Percentiles rank a stretch among this genome's conserved stretches.
These are phyloP conservation scores for Characodon lateralis DNA, from an alignment of 2,797 vertebrate species.

Conservation along the genomic window DNA sequence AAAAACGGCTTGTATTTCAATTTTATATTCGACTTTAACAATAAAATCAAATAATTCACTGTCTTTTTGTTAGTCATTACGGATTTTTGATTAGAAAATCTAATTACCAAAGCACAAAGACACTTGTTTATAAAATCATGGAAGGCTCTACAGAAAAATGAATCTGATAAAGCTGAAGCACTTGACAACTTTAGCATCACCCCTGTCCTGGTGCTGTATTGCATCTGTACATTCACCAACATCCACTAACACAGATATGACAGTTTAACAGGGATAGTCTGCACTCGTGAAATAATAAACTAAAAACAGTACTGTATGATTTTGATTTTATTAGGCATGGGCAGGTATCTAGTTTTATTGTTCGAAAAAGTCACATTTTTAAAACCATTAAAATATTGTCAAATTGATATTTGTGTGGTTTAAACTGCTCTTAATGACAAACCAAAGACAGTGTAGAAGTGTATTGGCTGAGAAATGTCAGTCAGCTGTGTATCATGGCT, in stretches of 20 bases:
- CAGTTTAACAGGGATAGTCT: slow-evolving; percentile 46
- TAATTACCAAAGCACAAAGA: background rate
- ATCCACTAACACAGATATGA: slow-evolving; percentile 62
- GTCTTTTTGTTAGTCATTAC: background rate
- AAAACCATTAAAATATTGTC: background rate
- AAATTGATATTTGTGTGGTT: background rate
- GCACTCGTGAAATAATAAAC: slow-evolving; percentile 40
- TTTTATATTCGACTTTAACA: background rate
- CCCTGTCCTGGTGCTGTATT: slow-evolving; percentile 70
- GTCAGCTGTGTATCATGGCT: background rate
- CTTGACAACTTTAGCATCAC: slow-evolving; percentile 48
- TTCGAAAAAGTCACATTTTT: background rate
- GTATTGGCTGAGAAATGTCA: background rate
- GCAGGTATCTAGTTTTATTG: background rate
- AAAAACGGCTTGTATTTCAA: background rate
- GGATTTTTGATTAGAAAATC: too few relatives aligned
- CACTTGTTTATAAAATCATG: slow-evolving; percentile 15
- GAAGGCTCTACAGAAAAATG: slow-evolving; percentile 13
- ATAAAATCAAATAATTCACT: background rate
- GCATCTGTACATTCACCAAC: slow-evolving; percentile 75
- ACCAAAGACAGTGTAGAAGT: background rate
- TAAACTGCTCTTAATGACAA: background rate
- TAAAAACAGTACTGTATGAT: slow-evolving; percentile 23
- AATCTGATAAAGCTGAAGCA: slow-evolving; percentile 6
- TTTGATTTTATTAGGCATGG: slow-evolving; percentile 27